Evolutionary conservation across 2,888 invertebrate genomes (phyloP).

Genomic region (Euzophera pinguis): DNA sequence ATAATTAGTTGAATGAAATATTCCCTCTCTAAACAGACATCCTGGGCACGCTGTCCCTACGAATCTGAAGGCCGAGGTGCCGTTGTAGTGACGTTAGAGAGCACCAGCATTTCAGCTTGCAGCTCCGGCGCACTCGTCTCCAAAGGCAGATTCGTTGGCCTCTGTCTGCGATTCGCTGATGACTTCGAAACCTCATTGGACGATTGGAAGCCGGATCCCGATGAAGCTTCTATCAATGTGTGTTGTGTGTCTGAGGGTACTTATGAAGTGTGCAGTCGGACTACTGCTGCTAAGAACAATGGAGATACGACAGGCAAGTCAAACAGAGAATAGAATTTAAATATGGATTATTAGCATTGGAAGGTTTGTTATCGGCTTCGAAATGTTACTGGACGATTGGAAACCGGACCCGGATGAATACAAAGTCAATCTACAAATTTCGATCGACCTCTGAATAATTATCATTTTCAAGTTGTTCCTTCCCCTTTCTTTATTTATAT

Average conservation of each 20-base stretch:
- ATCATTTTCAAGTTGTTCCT: too few species aligned
- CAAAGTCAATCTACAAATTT: too few species aligned
- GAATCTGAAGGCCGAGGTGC: conserved; percentile 92
- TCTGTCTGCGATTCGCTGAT: conserved; percentile 96
- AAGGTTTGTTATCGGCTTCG: too few species aligned
- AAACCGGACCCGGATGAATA: too few species aligned
- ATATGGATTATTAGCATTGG: too few species aligned
- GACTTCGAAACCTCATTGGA: conserved; percentile 98
- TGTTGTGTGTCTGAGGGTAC: conserved; percentile 99
- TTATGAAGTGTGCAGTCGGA: conserved; percentile 97
- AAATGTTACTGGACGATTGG: neutral
- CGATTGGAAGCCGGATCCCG: conserved; percentile 97
- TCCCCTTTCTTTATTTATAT: too few species aligned
- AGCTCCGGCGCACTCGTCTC: conserved; percentile 95
- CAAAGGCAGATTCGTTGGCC: conserved; percentile 90
- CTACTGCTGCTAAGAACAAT: conserved; percentile 90
- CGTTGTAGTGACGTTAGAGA: conserved; percentile 96
- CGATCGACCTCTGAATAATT: too few species aligned
- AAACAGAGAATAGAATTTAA: too few species aligned
- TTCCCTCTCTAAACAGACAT: conserved; percentile 45
- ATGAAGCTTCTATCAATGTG: conserved; percentile 90
- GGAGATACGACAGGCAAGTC: conserved; percentile 49
- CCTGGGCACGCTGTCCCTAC: conserved; percentile 75
- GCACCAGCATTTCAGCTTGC: conserved; percentile 96
- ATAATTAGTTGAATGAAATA: too few species aligned